Percentiles rank a stretch among this genome's conserved stretches.
Evolutionary conservation across 2,888 invertebrate genomes (phyloP).

Genomic region (Entomobrya proxima): DNA sequence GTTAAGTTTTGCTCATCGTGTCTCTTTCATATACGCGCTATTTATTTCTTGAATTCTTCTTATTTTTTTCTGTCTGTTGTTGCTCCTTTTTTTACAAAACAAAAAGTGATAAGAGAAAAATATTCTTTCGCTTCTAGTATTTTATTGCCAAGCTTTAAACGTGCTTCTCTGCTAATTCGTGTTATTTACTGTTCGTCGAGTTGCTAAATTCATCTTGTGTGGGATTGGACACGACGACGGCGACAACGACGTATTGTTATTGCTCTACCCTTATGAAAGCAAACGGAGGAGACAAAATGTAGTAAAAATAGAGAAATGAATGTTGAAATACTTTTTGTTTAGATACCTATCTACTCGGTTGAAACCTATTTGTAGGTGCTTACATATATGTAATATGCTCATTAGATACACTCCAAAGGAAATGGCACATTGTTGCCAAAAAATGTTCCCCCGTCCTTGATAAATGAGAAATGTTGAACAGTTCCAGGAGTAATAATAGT

Average conservation of each 20-base stretch:
- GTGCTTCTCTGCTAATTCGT: constrained; percentile 47
- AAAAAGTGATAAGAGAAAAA: constrained; percentile 55
- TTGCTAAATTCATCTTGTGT: constrained; percentile 52
- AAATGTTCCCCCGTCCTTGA: constrained; percentile 18
- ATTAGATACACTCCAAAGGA: background rate
- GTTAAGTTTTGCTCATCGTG: constrained; percentile 4
- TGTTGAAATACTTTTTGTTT: background rate
- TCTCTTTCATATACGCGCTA: background rate
- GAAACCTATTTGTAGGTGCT: background rate
- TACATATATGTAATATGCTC: background rate
- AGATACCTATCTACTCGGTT: background rate
- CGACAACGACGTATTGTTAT: background rate
- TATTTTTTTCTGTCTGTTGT: constrained; percentile 24
- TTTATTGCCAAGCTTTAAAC: constrained; percentile 49
- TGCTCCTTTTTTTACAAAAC: constrained; percentile 32
- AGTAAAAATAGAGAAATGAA: background rate
- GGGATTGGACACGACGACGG: constrained; percentile 17
- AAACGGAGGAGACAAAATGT: background rate
- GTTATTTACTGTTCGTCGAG: constrained; percentile 44
- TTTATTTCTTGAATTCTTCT: constrained; percentile 9
- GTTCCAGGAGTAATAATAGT: constrained; percentile 27
- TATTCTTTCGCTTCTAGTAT: constrained; percentile 8
- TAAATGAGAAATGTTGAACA: constrained; percentile 29
- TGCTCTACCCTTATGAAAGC: background rate
- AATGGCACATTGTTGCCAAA: constrained; percentile 17